Base-by-base conservation (phyloP, 2,888 invertebrate species). In the Trichogramma evanescens region DNA sequence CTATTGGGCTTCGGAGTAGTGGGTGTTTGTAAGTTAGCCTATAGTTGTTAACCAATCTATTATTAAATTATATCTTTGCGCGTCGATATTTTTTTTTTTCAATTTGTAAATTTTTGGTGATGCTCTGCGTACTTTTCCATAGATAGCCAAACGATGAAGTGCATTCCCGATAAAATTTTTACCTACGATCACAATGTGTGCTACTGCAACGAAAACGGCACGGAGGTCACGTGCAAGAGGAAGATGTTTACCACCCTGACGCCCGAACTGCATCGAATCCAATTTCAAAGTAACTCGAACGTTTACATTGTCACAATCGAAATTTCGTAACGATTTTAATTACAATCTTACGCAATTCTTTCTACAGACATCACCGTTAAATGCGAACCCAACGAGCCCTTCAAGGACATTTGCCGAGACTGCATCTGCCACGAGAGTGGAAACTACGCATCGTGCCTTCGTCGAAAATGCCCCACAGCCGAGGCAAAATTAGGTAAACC, bases 111-210 rank as follows among this genome's bases (percentile, higher is more conserved):
- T 26, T 26, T 26, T 26, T 26, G 26, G 26, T 26, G 26, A 26
- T 26, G 26, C 26, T 26, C 26, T 26, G 26, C 26, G 26, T 26
- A 26, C 26, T 26, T 26, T 26, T 26, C 26, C 26, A 26, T 26
- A 26, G 26, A 26, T 26, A 2, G 26, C 26, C 26, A 26, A 10
- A 26, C 8, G 4, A n/a, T 42, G 8, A 70, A 55, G 9, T 62
- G 58, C n/a, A 9, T 57, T 5, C 58, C 62, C 10, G 8, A 42
- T 3, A 56, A 5, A 41, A 13, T 55, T 8, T 63, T 63, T 9
- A 51, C 4, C 8, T 59, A 63, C 39, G 60, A 63, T 57, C 60
- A 60, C 52, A 60, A 56, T 49, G 38, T 52, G 8, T 60, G 60
- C 13, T 52, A 43, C 43, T 60, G 60, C 41, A 50, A 60, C 8